phyloP scores from a whole-genome alignment of 53 echinoderm and acorn worm genomes.

The Pentamera pediparva region DNA sequence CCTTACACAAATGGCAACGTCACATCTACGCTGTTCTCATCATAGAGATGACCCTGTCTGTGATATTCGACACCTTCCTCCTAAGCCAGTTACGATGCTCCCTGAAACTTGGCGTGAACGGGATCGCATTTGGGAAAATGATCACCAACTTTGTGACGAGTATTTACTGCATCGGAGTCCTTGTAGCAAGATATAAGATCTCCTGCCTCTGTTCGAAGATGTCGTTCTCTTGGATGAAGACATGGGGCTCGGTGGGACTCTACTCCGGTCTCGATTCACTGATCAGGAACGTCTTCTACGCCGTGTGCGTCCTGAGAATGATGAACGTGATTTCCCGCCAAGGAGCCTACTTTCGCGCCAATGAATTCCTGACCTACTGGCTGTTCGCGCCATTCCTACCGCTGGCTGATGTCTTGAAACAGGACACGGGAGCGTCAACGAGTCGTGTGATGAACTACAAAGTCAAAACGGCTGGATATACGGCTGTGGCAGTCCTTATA shows the following conservation, averaged over 20 bases:
- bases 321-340: conserved; percentile 15
- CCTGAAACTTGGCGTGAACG: neutral
- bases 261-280: conserved; percentile 23
- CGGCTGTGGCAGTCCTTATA: neutral
- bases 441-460: conserved; percentile 9
- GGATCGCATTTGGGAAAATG: conserved; percentile 17
- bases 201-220: neutral
- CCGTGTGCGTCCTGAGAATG: conserved; percentile 10
- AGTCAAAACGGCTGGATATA: conserved; percentile 14
- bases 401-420: neutral
- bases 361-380: conserved; percentile 1
- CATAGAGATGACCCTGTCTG: neutral
- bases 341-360: neutral
- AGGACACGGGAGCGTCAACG: conserved; percentile 19
- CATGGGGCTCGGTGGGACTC: conserved; percentile 14
- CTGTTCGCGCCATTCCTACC: neutral
- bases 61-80: conserved; percentile 8
- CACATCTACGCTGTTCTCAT: conserved; percentile 1
- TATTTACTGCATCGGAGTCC: neutral
- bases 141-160: neutral
- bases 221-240: conserved; percentile 6
- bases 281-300: conserved; percentile 14
- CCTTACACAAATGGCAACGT: conserved; percentile 8
- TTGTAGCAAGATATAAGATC: neutral
- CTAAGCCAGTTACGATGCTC: neutral